Conservation (phyloP, 2,113 vertebrate species). For the Larimichthys polyactis region DNA sequence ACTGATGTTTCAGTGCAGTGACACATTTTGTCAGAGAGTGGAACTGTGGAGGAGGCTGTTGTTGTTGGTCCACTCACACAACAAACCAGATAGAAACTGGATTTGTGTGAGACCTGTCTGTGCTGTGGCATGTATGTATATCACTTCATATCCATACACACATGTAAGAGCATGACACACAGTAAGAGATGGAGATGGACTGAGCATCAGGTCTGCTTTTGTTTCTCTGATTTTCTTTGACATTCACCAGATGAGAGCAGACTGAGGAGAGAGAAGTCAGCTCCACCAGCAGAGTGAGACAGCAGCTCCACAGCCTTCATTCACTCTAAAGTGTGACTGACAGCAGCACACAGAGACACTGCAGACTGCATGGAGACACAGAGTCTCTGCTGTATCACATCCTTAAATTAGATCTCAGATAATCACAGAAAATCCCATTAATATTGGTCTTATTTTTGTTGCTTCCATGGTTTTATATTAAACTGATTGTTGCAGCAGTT, state of each 20-base stretch:
- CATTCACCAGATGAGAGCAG: neutral
- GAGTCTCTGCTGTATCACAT: neutral
- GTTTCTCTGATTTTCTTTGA: neutral
- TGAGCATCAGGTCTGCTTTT: neutral
- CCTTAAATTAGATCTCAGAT: neutral
- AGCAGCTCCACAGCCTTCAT: slow-evolving; percentile 1
- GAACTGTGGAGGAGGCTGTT: slow-evolving; percentile 15
- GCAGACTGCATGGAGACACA: neutral
- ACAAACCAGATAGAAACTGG: neutral
- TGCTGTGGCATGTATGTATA: neutral
- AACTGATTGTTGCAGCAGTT: neutral
- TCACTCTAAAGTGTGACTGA: neutral
- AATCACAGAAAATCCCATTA: neutral
- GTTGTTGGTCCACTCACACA: slow-evolving; percentile 9
- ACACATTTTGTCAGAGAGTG: slow-evolving; percentile 19
- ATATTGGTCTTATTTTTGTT: neutral
- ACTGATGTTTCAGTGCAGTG: slow-evolving; percentile 19
- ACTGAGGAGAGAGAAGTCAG: neutral
- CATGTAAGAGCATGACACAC: neutral
- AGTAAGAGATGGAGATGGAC: neutral
- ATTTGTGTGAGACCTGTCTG: neutral
- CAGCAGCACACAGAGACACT: neutral
- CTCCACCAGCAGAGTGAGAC: neutral
- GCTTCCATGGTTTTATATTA: neutral
- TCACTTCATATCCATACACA: too few species aligned